Conservation (phyloP, 2,888 invertebrate genomes). For the Drosophila limbata region DNA sequence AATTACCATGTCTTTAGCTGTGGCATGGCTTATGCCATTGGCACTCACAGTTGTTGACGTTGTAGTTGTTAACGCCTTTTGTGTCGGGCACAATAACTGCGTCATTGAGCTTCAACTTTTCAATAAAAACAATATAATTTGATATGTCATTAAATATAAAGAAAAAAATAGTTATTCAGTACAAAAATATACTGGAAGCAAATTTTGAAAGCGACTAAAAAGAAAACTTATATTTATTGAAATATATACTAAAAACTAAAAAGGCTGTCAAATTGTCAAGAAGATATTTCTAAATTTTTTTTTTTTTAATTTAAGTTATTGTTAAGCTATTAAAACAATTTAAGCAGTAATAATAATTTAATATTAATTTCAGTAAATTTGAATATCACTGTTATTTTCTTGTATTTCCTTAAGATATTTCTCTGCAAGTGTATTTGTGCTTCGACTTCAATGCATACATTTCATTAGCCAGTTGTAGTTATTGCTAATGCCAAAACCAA, state of each 20-base stretch:
- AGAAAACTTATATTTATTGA: no score
- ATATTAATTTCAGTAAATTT: no score
- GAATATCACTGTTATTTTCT: background rate
- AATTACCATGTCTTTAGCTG: conserved; percentile 80
- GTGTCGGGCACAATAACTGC: conserved; percentile 23
- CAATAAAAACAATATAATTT: background rate
- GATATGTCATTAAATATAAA: background rate
- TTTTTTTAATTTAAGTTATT: no score
- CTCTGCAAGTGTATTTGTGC: conserved; percentile 24
- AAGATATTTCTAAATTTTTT: background rate
- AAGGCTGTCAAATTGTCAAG: background rate
- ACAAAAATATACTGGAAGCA: no score
- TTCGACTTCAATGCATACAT: conserved; percentile 4
- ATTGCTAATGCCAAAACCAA: conserved; percentile 53
- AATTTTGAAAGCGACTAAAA: no score
- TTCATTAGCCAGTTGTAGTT: conserved; percentile 10
- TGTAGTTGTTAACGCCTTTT: conserved; percentile 44
- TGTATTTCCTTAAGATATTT: background rate
- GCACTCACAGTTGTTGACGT: conserved; percentile 62
- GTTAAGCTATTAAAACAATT: no score
- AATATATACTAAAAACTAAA: background rate
- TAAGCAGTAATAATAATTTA: no score
- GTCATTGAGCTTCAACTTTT: conserved; percentile 6
- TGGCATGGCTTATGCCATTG: conserved; percentile 76
- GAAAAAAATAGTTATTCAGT: background rate